Base-by-base conservation (phyloP, 2,113 vertebrate species). In the Ageneiosus marmoratus region DNA sequence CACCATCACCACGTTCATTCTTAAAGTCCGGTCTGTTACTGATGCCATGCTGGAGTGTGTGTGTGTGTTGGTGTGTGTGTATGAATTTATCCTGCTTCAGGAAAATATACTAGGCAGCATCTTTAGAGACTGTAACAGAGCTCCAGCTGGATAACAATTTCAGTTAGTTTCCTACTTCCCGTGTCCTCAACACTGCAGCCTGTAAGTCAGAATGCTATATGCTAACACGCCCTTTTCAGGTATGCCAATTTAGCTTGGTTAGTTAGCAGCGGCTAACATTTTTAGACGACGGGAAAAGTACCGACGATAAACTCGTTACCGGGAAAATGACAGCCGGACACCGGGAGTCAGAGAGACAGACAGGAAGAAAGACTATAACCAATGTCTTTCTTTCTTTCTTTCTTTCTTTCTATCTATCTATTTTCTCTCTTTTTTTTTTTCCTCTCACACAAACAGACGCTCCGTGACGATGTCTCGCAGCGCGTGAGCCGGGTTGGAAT, bases 1-100 rank as follows among this genome's bases (percentile, higher is more conserved):
- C 44, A 93, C 85, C 34, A 85, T 69, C 70, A 85, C 50, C 0
- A 84, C 20, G 2, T 32, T 74, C 67, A 48, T 69, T 29, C 62
- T 34, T 22, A 69, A 34, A 24, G 60, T 69, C 79, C 79, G 50
- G 73, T 55, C 18, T 18, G 34, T 0, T 53, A 5, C 5, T 34
- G 46, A 53, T 9, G 62, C 63, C 79, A 80, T 80, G 48, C 5
- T 50, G 58, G 27, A 76, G 34, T 27, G 22, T 10, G 37, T 63
- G 20, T 18, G 37, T 41, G 5, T 41, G 37, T 41, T 2, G 37
- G 37, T 41, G 37, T 2, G 37, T 41, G 37, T 41, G 37, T 41
- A 41, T 41, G 37, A 41, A 41, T 5, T 24, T 13, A 3, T 9
- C 24, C n/a, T 5, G 60, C 24, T 63, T 79, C 41, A 65, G 15